Base-by-base conservation (phyloP, 2,888 invertebrate species). In the Noctua janthe region DNA sequence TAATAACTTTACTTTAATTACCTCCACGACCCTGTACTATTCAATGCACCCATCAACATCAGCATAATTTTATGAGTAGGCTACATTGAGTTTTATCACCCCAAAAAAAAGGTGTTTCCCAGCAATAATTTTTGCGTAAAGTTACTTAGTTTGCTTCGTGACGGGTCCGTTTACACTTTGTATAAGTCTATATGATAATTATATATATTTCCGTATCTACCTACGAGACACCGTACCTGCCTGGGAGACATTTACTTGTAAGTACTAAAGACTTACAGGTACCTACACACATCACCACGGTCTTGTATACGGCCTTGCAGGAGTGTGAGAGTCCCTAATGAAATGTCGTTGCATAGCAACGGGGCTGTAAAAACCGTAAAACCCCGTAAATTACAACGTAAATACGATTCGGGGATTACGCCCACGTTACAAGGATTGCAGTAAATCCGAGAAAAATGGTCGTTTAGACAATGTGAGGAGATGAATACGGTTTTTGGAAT, bases 361-460 rank as follows among this genome's bases (percentile, higher is more conserved):
- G 81, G 87, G 72, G 92, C 85, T 89, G 85, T 94, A 93, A 94
- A 94, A 92, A 82, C 87, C 76, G 79, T 87, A 86, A 47, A 86
- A 88, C 75, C 69, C 82, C 87, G 90, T 91, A 93, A 94, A 94
- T 94, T 92, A 91, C 91, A 82, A 78, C 82, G 81, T 86, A 84
- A 91, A 92, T 84, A 74, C 91, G 92, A 94, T 93, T 94, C 91
- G 20, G 62, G 78, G 85, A 89, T 90, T 88, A 88, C 78, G 80
- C 35, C 86, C 83, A 85, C 86, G 86, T 91, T 79, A 84, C 64
- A 87, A 85, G 89, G 89, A 91, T 90, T 87, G 77, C 71, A 80
- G 78, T 87, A 87, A 89, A 89, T 89, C 87, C 86, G 80, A 81
- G 82, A 85, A 87, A 89, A 91, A 88, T 86, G 71, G 79, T 73